Base-by-base conservation (phyloP, 1,140 invertebrate genomes). In the Pachypsylla venusta region DNA sequence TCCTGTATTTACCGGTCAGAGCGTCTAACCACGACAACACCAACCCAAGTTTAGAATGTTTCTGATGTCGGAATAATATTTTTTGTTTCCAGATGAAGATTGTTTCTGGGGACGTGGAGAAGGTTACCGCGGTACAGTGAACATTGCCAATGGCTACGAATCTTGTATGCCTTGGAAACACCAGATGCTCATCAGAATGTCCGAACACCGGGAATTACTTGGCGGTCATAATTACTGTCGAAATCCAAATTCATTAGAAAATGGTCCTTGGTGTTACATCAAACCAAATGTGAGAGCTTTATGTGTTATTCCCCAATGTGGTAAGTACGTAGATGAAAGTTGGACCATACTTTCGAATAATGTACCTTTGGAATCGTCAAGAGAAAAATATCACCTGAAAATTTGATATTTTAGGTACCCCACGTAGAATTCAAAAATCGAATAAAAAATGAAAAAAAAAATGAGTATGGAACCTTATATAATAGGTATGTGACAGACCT, bases 231-330 rank as follows among this genome's bases (percentile, higher is more conserved):
- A 88, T 66, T 93, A 85, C 69, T 98, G 94, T 71, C 79, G 91
- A 60, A 98, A 98, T 75, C 93, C 93, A 14, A 87, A 83, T 35
- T 79, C 81, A 26, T 72, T 77, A 0, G 83, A 89, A 68, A 68
- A 71, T 0, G 81, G 85, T 63, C 95, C 95, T 0, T 98, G 93
- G 89, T 98, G 94, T 73, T 91, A 86, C 63, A 79, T 86, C n/a
- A 81, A 83, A 56, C 77, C 77, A 63, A 72, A 74, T 62, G 75
- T 80, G 60, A 80, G 79, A 66, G 87, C 93, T 70, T 67, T 81
- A 53, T 96, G 92, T 73, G 78, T 86, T 67, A 82, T 96, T 65
- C 82, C 84, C 14, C 84, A 87, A 73, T 96, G 92, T 77, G 80
- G 80, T 79, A 69, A 74, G 71, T 71, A 35, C 30, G 10, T 10